These are phyloP conservation scores for Myotis lucifugus DNA, from an alignment of 2,113 vertebrate species.

Conservation along the genomic window DNA sequence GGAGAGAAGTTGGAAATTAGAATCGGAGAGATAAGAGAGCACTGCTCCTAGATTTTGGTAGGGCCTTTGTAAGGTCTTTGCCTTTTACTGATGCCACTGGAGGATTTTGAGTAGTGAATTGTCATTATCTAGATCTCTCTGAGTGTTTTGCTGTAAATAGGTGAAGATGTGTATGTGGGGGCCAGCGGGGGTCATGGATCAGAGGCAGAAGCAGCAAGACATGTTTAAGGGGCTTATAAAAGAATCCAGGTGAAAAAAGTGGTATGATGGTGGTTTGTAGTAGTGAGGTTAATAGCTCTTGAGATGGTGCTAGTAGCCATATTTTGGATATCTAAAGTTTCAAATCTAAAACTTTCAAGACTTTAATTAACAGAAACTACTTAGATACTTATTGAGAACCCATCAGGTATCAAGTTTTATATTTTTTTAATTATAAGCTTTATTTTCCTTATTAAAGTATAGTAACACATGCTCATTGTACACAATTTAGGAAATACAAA, in stretches of 20 bases:
- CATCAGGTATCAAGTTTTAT: not conserved
- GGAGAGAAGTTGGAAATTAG: not conserved
- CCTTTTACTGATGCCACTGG: not conserved
- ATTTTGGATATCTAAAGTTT: slow-evolving; percentile 35
- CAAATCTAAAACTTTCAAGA: not conserved
- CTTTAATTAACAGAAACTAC: slow-evolving; percentile 7
- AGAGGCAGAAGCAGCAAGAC: not conserved
- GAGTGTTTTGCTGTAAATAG: not conserved
- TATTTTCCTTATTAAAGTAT: not conserved
- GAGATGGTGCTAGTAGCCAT: slow-evolving; percentile 6
- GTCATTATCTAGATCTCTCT: not conserved
- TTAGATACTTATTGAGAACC: not conserved
- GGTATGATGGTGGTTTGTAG: not conserved
- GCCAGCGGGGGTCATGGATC: not conserved
- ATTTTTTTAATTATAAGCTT: not conserved
- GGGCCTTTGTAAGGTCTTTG: not conserved
- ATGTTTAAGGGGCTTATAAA: not conserved
- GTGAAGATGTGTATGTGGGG: not conserved
- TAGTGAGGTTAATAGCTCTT: not conserved
- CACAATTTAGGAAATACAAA: not conserved
- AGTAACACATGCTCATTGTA: not conserved
- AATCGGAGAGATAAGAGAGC: not conserved
- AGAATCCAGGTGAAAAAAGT: slow-evolving; percentile 5
- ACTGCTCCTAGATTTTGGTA: not conserved
- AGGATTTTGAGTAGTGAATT: not conserved